Base-by-base conservation (phyloP, 1,140 invertebrate genomes). In the Zaprionus inermis region DNA sequence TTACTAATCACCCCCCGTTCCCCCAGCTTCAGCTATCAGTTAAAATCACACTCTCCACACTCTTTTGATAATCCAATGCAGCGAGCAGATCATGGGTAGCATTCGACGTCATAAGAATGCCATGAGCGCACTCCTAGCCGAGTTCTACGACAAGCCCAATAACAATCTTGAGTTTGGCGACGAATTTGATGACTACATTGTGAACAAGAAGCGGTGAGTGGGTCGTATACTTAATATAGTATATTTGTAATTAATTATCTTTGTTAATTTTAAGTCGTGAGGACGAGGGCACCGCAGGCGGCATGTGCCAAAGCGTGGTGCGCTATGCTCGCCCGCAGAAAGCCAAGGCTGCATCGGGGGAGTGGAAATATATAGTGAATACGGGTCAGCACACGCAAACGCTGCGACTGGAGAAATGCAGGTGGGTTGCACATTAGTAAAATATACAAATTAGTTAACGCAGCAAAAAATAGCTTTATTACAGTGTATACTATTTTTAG, bases 281-380 rank as follows among this genome's bases (percentile, higher is more conserved):
- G 20, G 94, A 93, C 58, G 94, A 93, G 59, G 81, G 84, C 56
- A 75, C 76, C 71, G 93, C 93, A 0, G 93, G 93, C 0, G 95
- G 96, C 52, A 95, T 97, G 89, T 97, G 97, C 90, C 95, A 96
- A 1, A 96, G 96, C n/a, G 95, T 95, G 38, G 95, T 97, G n/a
- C 96, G 96, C 72, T 97, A 97, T 82, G 97, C 96, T 0, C 93
- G 96, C 38, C 96, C 97, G 0, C 97, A 97, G 91, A 94, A 97
- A 73, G 97, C 96, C 0, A 94, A 95, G 72, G 96, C 96, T 3
- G 97, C 96, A 24, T 96, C 95, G 16, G 96, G 96, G 1, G 93
- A 95, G 70, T 97, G 97, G 97, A 97, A 97, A 80, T 97, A 96
- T 78, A 96, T 97, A 70, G 96, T 98, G 46, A 98, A 98, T 76